Percentiles rank a stretch among this genome's conserved stretches.
These are phyloP conservation scores for Eulemur macaco DNA, from an alignment of 2,113 vertebrate species.

Conservation along the genomic window DNA sequence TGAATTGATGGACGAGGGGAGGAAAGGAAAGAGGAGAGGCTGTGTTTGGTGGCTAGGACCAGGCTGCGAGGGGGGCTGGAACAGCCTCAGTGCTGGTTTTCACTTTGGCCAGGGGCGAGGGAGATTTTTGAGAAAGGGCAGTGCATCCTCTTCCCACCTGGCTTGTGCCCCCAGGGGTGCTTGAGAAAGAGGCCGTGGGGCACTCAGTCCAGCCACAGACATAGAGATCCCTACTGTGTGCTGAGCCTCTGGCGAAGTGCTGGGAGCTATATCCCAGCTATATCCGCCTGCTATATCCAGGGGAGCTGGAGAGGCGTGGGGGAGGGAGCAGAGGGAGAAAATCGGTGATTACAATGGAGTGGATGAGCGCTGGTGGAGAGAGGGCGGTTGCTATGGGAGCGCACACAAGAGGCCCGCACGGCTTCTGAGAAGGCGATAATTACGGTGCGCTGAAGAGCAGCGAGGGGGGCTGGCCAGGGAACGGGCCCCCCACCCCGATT, in stretches of 20 bases:
- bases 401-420: conserved; percentile 35
- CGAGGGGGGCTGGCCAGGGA: not conserved
- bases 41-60: not conserved
- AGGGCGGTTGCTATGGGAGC: conserved; percentile 77
- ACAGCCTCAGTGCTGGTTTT: not conserved
- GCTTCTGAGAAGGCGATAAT: conserved; percentile 63
- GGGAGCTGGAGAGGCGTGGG: not conserved
- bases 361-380: conserved; percentile 48
- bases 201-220: not conserved
- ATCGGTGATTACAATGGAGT: conserved; percentile 51
- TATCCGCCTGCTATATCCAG: not conserved
- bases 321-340: not conserved
- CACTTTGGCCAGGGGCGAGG: not conserved
- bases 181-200: not conserved
- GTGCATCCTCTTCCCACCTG: too few relatives aligned
- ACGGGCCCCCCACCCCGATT: not conserved
- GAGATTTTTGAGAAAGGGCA: not conserved
- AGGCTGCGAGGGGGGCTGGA: not conserved
- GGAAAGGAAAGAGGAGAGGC: not conserved
- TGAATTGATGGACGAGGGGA: not conserved
- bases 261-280: not conserved
- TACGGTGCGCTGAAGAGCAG: conserved; percentile 20
- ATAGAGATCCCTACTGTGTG: conserved; percentile 19
- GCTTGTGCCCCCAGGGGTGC: not conserved
- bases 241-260: not conserved